A percentile compares a stretch with the other conserved stretches of the same genome.
Conservation (phyloP, 2,113 vertebrate genomes). For the Pluvialis apricaria region DNA sequence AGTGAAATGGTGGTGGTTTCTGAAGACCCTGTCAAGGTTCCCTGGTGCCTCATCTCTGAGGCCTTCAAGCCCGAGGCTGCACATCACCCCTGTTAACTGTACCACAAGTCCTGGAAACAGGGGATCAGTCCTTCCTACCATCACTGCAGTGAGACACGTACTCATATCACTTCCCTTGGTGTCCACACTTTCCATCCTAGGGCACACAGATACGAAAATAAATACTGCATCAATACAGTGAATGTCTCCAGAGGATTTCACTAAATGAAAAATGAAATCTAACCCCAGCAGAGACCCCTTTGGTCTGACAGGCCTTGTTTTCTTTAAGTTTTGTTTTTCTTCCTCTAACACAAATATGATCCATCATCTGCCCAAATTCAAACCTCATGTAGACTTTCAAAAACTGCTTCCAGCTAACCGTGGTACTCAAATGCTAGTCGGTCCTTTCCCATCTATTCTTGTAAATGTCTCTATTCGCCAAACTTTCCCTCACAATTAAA, state of each 20-base stretch:
- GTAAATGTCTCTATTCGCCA: background rate
- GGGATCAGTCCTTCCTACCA: background rate
- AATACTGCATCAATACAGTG: background rate
- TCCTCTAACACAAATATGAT: background rate
- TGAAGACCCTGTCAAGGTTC: background rate
- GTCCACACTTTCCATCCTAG: background rate
- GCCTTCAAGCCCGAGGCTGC: background rate
- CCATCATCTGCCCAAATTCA: background rate
- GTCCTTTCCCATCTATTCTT: background rate
- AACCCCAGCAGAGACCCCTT: background rate
- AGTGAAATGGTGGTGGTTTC: background rate
- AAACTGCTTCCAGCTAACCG: background rate
- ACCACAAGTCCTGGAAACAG: background rate
- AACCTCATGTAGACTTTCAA: background rate
- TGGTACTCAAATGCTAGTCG: background rate
- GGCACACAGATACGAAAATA: background rate
- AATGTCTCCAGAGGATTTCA: background rate
- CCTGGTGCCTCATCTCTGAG: background rate
- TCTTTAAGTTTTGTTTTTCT: background rate
- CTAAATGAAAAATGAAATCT: background rate
- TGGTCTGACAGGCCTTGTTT: background rate
- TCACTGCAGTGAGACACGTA: background rate
- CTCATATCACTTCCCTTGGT: background rate
- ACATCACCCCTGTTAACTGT: background rate
- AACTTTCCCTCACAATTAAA: background rate